These are phyloP conservation scores for Trachymyrmex cornetzi DNA, from an alignment of 1,140 invertebrate genomes.

Conservation along the genomic window DNA sequence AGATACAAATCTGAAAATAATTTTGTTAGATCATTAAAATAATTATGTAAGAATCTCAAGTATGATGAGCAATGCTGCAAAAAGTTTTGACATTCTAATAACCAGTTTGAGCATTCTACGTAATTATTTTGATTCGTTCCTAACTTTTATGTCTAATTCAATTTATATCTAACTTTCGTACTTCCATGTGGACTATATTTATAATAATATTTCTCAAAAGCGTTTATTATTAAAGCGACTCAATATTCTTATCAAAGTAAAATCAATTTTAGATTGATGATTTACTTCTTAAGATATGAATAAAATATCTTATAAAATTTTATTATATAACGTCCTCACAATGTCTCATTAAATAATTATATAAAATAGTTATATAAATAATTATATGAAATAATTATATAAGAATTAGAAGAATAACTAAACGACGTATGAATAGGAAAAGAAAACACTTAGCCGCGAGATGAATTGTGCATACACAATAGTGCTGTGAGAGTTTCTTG, in stretches of 20 bases:
- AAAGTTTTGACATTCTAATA: too few relatives aligned
- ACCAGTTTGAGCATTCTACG: too few relatives aligned
- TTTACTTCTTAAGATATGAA: neutral
- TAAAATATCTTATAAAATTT: neutral
- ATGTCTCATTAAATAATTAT: neutral
- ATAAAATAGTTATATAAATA: neutral
- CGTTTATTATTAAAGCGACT: neutral
- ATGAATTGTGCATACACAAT: neutral
- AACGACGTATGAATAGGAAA: neutral
- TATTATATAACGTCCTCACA: neutral
- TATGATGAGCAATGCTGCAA: too few relatives aligned
- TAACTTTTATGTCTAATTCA: too few relatives aligned
- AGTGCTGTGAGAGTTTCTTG: neutral
- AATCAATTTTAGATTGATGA: neutral
- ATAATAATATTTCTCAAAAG: neutral
- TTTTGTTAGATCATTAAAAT: too few relatives aligned
- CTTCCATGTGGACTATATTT: neutral
- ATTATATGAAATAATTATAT: neutral
- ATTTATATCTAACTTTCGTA: neutral
- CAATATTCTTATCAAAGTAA: neutral
- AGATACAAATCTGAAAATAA: too few relatives aligned
- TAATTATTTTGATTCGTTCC: too few relatives aligned
- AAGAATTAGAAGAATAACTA: neutral
- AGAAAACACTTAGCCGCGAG: neutral
- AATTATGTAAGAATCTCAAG: too few relatives aligned